Evolutionary conservation across 2,113 vertebrate species (phyloP), one percentile per base, ranked within the genome.

Genomic region (Rhinopithecus roxellana): DNA sequence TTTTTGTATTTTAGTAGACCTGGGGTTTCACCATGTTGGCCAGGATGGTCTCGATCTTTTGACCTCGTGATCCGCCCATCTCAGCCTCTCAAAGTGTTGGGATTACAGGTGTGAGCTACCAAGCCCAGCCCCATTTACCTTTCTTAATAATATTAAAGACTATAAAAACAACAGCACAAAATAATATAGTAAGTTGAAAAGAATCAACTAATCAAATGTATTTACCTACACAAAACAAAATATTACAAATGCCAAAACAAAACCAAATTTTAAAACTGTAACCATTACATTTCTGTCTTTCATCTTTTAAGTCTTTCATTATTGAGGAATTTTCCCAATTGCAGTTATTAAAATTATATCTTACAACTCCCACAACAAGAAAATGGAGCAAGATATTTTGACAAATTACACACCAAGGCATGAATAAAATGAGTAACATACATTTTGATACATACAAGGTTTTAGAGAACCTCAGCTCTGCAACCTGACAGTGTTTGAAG

Each of bases 161-260:
- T 84, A 93, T 48, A 72, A 93, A 95, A 94, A 32, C n/a, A 74
- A 83, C 4, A 80, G 30, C 23, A 92, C 3, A 75, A 43, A 89
- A 93, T 18, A 92, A 59, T 14, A 52, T 0, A 72, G 27, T 74
- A 90, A 52, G 16, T 5, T 81, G 17, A 79, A 96, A 95, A 61
- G 52, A 90, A 89, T 13, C 43, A 91, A 72, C 81, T 80, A 91
- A 93, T 70, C 45, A 95, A 91, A 78, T 80, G 16, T 74, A 92
- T 67, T 91, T 90, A 90, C 22, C 45, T 89, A 74, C 45, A 61
- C 74, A 75, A 95, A 95, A 89, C 67, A 93, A 96, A 89, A 83
- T 35, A 79, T 38, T 82, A 80, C 38, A 75, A 92, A 94, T 74
- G 35, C 43, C 69, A 79, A 94, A 83, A 94, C 50, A 97, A 86